These are phyloP conservation scores for Paracentrotus lividus DNA, from an alignment of 53 echinoderm and acorn worm genomes.

Conservation along the genomic window DNA sequence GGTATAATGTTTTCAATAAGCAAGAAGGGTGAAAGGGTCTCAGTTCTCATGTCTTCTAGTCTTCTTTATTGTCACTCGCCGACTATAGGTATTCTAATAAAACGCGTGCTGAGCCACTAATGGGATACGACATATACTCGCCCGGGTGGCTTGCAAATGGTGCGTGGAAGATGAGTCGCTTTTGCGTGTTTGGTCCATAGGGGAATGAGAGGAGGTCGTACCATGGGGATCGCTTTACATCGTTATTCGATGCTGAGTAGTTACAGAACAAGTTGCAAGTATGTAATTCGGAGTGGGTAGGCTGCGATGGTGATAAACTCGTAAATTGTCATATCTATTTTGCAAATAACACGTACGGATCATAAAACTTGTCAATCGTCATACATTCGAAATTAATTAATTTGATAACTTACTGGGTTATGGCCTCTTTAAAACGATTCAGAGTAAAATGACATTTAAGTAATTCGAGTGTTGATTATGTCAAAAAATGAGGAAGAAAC, in stretches of 20 bases:
- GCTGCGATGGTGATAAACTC: slow-evolving; percentile 15
- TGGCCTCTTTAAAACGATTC: neutral
- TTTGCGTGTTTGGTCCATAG: slow-evolving; percentile 39
- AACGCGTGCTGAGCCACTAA: slow-evolving; percentile 56
- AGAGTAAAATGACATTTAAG: no score
- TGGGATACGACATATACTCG: slow-evolving; percentile 59
- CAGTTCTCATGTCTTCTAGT: neutral
- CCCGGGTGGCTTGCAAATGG: slow-evolving; percentile 56
- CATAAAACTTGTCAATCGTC: slow-evolving; percentile 7
- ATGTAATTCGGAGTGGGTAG: neutral
- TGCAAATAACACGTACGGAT: neutral
- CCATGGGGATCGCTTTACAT: slow-evolving; percentile 31
- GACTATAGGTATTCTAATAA: slow-evolving; percentile 61
- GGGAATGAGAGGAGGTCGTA: neutral
- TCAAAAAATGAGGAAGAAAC: no score
- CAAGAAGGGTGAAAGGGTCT: neutral
- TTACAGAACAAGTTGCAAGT: neutral
- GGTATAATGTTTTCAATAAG: neutral
- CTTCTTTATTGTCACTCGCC: slow-evolving; percentile 41
- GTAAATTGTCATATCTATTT: neutral
- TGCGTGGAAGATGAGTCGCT: slow-evolving; percentile 53
- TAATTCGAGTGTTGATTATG: no score
- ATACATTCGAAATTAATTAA: neutral
- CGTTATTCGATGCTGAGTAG: slow-evolving; percentile 39
- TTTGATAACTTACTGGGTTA: neutral